A percentile compares a stretch with the other conserved stretches of the same genome.
phyloP scores from a whole-genome alignment of 2,888 invertebrate species.

The Ophonus ardosiacus region DNA sequence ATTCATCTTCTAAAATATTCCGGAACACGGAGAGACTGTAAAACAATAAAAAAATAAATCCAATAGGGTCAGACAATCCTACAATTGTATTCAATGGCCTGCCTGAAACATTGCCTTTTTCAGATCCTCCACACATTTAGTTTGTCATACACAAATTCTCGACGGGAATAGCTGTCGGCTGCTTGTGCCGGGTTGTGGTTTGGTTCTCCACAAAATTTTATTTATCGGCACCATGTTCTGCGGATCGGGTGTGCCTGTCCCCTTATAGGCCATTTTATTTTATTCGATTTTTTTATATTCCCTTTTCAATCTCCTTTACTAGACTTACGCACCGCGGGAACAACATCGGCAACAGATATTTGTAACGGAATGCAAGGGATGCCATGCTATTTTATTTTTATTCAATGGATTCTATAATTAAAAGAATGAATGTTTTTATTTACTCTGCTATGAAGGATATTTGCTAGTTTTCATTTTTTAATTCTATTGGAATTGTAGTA shows the following conservation, averaged over 20 bases:
- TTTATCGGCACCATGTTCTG: conserved; percentile 33
- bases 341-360: conserved; percentile 46
- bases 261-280: conserved; percentile 54
- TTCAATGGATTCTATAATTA: background rate
- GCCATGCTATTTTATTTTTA: conserved; percentile 21
- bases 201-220: conserved; percentile 47
- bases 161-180: conserved; percentile 15
- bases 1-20: background rate
- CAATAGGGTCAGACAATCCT: conserved; percentile 14
- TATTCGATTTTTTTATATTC: conserved; percentile 59
- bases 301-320: conserved; percentile 58
- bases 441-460: background rate
- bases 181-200: background rate
- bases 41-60: conserved; percentile 26
- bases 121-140: conserved; percentile 30
- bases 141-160: conserved; percentile 42
- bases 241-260: conserved; percentile 41
- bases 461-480: background rate
- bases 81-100: conserved; percentile 22
- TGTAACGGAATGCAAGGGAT: conserved; percentile 31
- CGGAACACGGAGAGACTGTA: background rate
- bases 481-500: too few relatives aligned
- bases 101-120: conserved; percentile 4
- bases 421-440: background rate
- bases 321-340: conserved; percentile 45